Conservation (phyloP, 2,888 invertebrate species). For the Hyalella azteca region DNA sequence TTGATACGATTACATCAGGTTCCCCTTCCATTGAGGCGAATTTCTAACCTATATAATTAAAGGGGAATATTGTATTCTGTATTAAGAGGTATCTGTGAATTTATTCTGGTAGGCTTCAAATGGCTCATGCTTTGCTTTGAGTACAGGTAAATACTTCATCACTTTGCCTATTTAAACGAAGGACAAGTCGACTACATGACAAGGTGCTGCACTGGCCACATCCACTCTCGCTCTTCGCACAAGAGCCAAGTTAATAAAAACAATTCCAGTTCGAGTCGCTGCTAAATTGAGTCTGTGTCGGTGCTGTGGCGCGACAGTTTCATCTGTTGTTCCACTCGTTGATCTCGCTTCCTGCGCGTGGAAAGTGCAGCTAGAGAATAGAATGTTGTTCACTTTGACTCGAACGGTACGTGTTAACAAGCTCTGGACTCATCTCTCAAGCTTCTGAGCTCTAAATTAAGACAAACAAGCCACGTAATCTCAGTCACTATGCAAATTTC, state of each 20-base stretch:
- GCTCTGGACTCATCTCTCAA: background rate
- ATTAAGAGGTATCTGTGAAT: no score
- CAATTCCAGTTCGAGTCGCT: slow-evolving; percentile 13
- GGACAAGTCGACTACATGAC: no score
- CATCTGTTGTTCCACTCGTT: background rate
- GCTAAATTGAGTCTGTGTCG: slow-evolving; percentile 10
- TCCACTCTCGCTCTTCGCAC: background rate
- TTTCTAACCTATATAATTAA: no score
- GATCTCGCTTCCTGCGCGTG: background rate
- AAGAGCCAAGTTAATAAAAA: slow-evolving; percentile 2
- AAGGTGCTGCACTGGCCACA: background rate
- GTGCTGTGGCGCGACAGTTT: background rate
- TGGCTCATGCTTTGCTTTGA: no score
- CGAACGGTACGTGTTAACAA: no score
- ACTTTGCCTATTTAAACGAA: no score
- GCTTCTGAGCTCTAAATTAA: slow-evolving; percentile 17
- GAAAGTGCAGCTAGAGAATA: background rate
- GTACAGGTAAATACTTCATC: no score
- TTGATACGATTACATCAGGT: no score
- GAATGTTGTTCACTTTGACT: background rate
- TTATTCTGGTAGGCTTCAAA: no score
- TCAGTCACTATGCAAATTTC: slow-evolving; percentile 7
- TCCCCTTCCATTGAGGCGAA: no score
- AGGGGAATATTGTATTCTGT: no score
- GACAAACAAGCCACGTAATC: slow-evolving; percentile 25